These are phyloP conservation scores for Coryphaenoides rupestris DNA, from an alignment of 2,113 vertebrate species.

Conservation along the genomic window DNA sequence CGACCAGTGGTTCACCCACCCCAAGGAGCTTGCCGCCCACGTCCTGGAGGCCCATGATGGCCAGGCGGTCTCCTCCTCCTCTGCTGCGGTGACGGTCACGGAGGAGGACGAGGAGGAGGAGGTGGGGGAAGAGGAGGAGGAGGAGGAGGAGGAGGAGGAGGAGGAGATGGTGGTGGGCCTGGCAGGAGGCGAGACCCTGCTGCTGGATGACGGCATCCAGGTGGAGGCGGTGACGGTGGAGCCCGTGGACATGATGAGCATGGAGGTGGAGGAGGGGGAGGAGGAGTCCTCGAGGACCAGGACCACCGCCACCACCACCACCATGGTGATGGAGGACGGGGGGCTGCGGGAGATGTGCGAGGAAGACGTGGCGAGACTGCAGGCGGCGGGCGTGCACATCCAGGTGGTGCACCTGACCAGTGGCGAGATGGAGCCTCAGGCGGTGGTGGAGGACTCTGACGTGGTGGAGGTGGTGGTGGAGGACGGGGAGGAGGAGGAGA, in stretches of 20 bases:
- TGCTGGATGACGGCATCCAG: constrained; percentile 84
- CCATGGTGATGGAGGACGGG: constrained; percentile 81
- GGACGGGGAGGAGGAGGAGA: constrained; percentile 43
- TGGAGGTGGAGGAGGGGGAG: constrained; percentile 66
- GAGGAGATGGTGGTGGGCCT: constrained; percentile 79
- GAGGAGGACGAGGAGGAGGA: too few species aligned
- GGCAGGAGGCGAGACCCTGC: constrained; percentile 62
- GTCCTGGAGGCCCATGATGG: constrained; percentile 81
- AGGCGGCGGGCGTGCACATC: constrained; percentile 77
- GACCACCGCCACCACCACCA: constrained; percentile 60
- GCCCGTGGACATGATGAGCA: constrained; percentile 67
- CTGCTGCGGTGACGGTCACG: neutral
- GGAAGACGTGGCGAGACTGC: constrained; percentile 75
- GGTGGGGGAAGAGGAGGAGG: too few species aligned
- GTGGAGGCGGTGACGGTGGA: constrained; percentile 80
- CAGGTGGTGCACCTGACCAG: constrained; percentile 66
- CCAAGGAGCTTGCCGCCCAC: constrained; percentile 84
- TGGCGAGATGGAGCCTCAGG: constrained; percentile 36
- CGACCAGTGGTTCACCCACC: constrained; percentile 95
- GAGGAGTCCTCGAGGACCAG: neutral
- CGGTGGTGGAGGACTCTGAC: constrained; percentile 75
- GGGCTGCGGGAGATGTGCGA: constrained; percentile 80
- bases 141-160: constrained; percentile 61
- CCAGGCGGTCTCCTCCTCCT: constrained; percentile 42
- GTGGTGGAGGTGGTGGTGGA: constrained; percentile 82